Base-by-base conservation (phyloP, 2,797 vertebrate genomes). In the Phataginus tricuspis region DNA sequence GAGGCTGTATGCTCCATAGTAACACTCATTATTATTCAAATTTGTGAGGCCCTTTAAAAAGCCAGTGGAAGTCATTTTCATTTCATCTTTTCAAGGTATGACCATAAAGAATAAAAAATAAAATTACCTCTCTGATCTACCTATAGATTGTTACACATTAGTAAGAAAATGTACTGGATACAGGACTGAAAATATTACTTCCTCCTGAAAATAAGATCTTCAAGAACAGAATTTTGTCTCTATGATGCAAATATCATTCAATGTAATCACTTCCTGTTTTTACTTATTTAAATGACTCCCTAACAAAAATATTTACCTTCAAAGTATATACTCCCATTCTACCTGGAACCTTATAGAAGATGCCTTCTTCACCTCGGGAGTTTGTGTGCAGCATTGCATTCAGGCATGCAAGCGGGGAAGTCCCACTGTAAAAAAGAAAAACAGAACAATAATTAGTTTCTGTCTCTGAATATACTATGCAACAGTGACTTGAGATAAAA, bases 331-430 rank as follows among this genome's bases (percentile, higher is more conserved):
- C 99, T 74, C 99, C 99, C 99, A 99, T 99, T 89, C 99, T 98
- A 89, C 99, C 99, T 0, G 99, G 99, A 61, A 99, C 99, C 98
- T 99, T 99, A 98, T 99, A 99, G 99, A 99, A 99, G 98, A 99
- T 99, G 39, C 99, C 99, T 97, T 99, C 99, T 86, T 99, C 99
- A 2, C 99, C 99, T 3, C 99, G 99, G 94, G 99, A 99, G 98
- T 99, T 99, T 69, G 99, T 99, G 98, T 99, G 99, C 53, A 99
- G 98, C 99, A 99, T 99, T 39, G 99, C 99, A 97, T 99, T 99
- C 96, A 99, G 99, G 98, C 99, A 99, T 53, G 99, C 99, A 94
- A 99, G 99, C 37, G 99, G 99, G 14, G 99, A 99, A 0, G 99
- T 99, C 96, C 99, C 99, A 97, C 99, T 99, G 98, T 15, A 98